Base-by-base conservation (phyloP, 2,797 vertebrate species). In the Cetoscarus ocellatus region DNA sequence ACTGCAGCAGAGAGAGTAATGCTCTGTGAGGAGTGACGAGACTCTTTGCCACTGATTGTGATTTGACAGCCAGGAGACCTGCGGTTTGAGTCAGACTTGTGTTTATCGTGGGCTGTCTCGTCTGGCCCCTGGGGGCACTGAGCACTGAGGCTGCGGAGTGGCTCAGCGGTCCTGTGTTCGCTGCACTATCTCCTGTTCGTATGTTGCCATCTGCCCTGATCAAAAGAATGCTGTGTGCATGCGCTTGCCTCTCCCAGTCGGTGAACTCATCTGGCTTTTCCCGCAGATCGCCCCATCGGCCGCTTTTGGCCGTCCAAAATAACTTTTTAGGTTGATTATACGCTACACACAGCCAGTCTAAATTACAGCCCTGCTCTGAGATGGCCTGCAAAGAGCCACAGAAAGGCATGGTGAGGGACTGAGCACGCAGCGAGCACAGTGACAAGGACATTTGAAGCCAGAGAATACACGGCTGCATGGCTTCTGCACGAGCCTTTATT, bases 291-390 rank as follows among this genome's bases (percentile, higher is more conserved):
- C 73, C 86, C 86, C 81, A 76, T 79, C 58, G 86, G 82, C 88
- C 64, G 71, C 85, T 88, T 88, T 80, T 71, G 78, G 82, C 73
- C 10, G 67, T 91, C 82, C 88, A 93, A 94, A 95, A 94, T 94
- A 94, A 91, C 92, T 92, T 93, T 83, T 71, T 84, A 66, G 70
- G 73, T 73, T 94, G 92, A 95, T 94, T 95, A 95, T 91, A 95
- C 67, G 58, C 88, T 93, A 82, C 85, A 80, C 70, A 27, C 88
- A 79, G 91, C 93, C 93, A 93, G 86, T 88, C 90, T 80, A 95
- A 95, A 95, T 95, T 95, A 95, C 89, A 95, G 91, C 90, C 90
- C 78, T 91, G 86, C 38, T 76, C 70, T 80, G 73, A 69, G 84
- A 86, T 71, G 84, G 76, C 68, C 85, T 67, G 70, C 67, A 64